These are phyloP conservation scores for Acronicta aceris DNA, from an alignment of 2,888 invertebrate species.

Conservation along the genomic window DNA sequence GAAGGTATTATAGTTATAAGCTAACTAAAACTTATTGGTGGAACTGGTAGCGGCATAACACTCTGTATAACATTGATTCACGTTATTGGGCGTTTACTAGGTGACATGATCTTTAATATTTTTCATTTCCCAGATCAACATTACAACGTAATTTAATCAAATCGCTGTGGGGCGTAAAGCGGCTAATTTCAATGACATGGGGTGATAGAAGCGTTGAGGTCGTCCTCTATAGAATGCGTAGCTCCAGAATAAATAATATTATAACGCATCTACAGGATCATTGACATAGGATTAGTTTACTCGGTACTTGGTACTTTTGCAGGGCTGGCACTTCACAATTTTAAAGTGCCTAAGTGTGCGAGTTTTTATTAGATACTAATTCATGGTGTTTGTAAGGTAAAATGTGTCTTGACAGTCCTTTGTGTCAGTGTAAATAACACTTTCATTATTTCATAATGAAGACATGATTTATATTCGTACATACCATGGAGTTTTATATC, in stretches of 20 bases:
- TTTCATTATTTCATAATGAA: too few relatives aligned
- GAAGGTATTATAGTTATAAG: too few relatives aligned
- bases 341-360: neutral
- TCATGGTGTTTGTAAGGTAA: too few relatives aligned
- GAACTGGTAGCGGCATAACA: too few relatives aligned
- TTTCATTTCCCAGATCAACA: conserved; percentile 11
- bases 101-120: neutral
- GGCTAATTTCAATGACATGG: conserved; percentile 46
- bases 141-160: conserved; percentile 42
- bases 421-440: too few relatives aligned
- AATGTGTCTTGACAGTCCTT: too few relatives aligned
- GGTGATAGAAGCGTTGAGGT: conserved; percentile 12
- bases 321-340: conserved; percentile 45
- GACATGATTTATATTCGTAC: too few relatives aligned
- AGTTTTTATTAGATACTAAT: too few relatives aligned
- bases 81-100: neutral
- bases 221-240: conserved; percentile 38
- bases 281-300: conserved; percentile 57
- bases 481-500: too few relatives aligned
- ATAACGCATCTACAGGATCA: conserved; percentile 56
- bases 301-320: conserved; percentile 9
- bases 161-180: conserved; percentile 26
- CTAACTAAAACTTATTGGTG: too few relatives aligned
- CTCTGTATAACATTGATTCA: too few relatives aligned
- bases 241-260: conserved; percentile 59